These are phyloP conservation scores for Gambusia affinis DNA, from an alignment of 2,113 vertebrate genomes.

Conservation along the genomic window DNA sequence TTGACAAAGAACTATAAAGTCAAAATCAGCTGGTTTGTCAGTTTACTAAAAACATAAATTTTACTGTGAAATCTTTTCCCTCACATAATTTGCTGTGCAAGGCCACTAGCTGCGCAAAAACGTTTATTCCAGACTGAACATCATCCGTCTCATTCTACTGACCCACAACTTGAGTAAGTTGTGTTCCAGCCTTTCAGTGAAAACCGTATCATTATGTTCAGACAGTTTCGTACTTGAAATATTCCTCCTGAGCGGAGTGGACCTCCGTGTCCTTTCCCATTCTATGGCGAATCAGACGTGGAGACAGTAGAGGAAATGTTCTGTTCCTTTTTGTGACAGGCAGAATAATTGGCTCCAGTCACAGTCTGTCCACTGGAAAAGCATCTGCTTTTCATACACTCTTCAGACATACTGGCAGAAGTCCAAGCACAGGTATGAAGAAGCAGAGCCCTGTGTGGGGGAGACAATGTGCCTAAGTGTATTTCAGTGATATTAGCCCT, in stretches of 20 bases:
- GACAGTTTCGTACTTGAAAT: conserved; percentile 32
- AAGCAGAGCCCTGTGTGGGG: neutral
- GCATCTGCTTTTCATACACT: conserved; percentile 44
- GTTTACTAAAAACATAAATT: too few relatives aligned
- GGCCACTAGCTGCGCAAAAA: neutral
- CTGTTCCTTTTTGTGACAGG: conserved; percentile 49
- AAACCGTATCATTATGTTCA: conserved; percentile 5
- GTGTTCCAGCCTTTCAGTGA: neutral
- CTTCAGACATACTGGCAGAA: conserved; percentile 23
- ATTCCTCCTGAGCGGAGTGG: conserved; percentile 16
- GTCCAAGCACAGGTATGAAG: neutral
- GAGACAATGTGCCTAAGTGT: neutral
- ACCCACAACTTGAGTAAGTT: neutral
- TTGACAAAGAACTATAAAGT: too few relatives aligned
- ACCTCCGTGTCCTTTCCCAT: conserved; percentile 47
- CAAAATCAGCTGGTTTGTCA: too few relatives aligned
- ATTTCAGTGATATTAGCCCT: neutral
- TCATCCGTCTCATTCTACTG: neutral
- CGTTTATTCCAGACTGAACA: neutral
- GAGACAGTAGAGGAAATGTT: conserved; percentile 36
- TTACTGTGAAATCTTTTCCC: too few relatives aligned
- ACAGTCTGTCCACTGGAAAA: conserved; percentile 30
- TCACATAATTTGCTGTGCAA: neutral
- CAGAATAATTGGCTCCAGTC: conserved; percentile 66
- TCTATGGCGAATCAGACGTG: conserved; percentile 32